Evolutionary conservation across 2,888 invertebrate species (phyloP).

Genomic region (Latrodectus elegans): DNA sequence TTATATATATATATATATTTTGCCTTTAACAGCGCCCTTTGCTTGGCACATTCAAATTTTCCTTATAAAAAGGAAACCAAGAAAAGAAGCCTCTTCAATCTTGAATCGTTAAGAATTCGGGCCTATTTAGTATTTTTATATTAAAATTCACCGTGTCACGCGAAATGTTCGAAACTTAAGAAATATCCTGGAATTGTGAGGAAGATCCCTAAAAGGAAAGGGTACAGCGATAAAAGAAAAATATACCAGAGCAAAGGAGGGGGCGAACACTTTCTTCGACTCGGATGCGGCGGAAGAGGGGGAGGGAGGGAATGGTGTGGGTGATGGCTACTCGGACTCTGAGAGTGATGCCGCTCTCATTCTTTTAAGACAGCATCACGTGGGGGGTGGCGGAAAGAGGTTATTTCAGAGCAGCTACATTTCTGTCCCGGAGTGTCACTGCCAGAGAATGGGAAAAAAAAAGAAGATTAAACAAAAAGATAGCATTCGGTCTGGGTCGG

Average conservation of each 20-base stretch:
- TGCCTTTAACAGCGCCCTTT: no score
- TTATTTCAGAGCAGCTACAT: conserved; percentile 8
- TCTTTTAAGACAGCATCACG: conserved; percentile 61
- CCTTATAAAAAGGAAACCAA: no score
- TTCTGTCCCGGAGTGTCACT: conserved; percentile 51
- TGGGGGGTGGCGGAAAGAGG: conserved; percentile 11
- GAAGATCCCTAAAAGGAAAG: conserved; percentile 31
- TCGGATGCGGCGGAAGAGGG: background rate
- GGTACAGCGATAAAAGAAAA: conserved; percentile 11
- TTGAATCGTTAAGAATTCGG: no score
- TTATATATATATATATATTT: no score
- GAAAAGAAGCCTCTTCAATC: no score
- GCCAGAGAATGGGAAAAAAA: conserved; percentile 67
- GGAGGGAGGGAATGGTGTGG: conserved; percentile 2
- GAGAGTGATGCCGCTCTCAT: conserved; percentile 63
- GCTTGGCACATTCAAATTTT: no score
- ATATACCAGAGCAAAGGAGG: conserved; percentile 1
- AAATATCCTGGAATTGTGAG: conserved; percentile 21
- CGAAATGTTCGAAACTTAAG: background rate
- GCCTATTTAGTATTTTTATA: background rate
- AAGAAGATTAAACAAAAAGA: conserved; percentile 52
- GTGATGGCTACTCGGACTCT: conserved; percentile 61
- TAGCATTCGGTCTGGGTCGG: conserved; percentile 52
- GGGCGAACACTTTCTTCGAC: conserved; percentile 17
- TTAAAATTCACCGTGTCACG: background rate